Conservation (phyloP, 2,113 vertebrate species). For the Seriola dumerili region DNA sequence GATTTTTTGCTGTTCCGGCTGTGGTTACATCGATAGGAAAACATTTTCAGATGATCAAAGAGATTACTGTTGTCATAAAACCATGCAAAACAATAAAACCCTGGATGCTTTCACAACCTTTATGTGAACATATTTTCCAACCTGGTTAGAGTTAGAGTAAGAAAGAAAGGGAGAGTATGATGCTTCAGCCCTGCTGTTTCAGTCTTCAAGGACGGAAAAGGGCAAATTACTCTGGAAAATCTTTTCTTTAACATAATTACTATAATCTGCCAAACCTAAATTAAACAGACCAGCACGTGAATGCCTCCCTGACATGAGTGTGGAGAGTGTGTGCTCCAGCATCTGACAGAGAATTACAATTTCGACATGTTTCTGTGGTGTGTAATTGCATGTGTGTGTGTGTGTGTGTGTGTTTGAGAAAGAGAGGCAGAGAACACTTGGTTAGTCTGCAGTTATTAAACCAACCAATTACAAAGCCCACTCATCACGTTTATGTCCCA, state of each 20-base stretch:
- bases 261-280: constrained; percentile 68
- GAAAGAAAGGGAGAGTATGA: not conserved
- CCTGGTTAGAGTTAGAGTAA: not conserved
- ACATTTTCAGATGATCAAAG: constrained; percentile 33
- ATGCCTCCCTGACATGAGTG: constrained; percentile 50
- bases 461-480: constrained; percentile 64
- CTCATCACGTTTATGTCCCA: constrained; percentile 57
- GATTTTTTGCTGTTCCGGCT: constrained; percentile 1
- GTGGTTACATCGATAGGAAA: not conserved
- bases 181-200: constrained; percentile 18
- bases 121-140: constrained; percentile 19
- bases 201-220: constrained; percentile 64
- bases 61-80: constrained; percentile 41
- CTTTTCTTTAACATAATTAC: constrained; percentile 71
- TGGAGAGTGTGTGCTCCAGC: not conserved
- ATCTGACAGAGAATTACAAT: constrained; percentile 51
- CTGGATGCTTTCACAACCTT: constrained; percentile 10
- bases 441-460: constrained; percentile 63
- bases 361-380: constrained; percentile 42
- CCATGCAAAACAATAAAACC: constrained; percentile 32
- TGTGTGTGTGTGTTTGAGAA: constrained; percentile 11
- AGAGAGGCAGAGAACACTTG: constrained; percentile 27
- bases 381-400: constrained; percentile 38
- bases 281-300: constrained; percentile 60
- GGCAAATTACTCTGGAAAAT: constrained; percentile 61